Evolutionary conservation across 37 sponge, comb jelly and placozoan genomes (phyloP).

Genomic region (Hormiphora californensis): DNA sequence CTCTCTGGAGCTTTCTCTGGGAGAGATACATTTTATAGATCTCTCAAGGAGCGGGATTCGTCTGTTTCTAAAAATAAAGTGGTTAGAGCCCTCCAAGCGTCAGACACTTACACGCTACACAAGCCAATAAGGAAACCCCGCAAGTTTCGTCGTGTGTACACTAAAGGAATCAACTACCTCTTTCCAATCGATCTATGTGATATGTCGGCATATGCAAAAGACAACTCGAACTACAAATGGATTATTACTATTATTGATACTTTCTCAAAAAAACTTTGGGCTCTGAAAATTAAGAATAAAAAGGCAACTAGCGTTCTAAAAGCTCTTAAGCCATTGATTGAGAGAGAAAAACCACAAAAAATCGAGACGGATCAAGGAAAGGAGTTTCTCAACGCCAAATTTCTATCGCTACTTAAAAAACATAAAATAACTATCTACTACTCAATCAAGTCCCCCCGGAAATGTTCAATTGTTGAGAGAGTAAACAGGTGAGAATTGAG

Average conservation of each 20-base stretch:
- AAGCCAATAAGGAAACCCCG: neutral
- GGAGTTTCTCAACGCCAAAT: neutral
- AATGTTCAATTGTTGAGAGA: neutral
- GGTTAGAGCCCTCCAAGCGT: neutral
- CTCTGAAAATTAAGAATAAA: constrained; percentile 17
- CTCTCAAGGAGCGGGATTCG: neutral
- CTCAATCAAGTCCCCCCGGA: neutral
- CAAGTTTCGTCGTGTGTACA: neutral
- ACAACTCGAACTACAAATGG: neutral
- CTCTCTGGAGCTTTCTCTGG: neutral
- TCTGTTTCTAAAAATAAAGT: neutral
- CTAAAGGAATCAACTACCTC: neutral
- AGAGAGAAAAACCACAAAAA: neutral
- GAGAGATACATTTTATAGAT: neutral
- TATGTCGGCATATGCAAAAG: neutral
- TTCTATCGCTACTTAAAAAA: neutral
- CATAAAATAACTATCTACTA: neutral
- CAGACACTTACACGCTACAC: constrained; percentile 10
- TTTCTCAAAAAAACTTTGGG: constrained; percentile 6
- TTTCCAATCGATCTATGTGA: neutral
- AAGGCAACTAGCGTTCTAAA: neutral
- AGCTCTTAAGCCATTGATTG: no score
- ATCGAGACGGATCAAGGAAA: neutral
- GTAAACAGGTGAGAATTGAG: no score
- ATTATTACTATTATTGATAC: constrained; percentile 37